Conservation (phyloP, 2,888 invertebrate species). For the Campoplex nolae region DNA sequence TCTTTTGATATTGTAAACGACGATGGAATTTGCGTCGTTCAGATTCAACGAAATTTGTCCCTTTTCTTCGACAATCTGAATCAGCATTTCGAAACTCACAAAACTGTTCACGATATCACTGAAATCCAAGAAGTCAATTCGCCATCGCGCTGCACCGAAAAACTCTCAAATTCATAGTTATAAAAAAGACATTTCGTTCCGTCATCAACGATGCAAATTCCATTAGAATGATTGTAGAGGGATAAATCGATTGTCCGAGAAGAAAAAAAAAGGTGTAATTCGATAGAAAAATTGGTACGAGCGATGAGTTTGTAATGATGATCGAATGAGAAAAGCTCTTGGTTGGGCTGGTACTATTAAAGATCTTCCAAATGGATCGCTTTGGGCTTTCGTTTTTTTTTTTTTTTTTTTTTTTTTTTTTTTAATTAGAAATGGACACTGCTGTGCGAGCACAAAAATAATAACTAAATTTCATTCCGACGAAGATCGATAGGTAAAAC, state of each 20-base stretch:
- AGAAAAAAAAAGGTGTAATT: conserved; percentile 15
- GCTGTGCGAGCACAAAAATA: conserved; percentile 59
- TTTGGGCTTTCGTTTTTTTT: conserved; percentile 57
- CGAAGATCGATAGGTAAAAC: conserved; percentile 35
- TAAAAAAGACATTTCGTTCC: neutral
- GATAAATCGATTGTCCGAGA: conserved; percentile 29
- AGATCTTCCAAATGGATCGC: conserved; percentile 67
- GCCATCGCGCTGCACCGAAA: neutral
- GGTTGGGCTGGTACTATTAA: conserved; percentile 58
- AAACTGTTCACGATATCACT: neutral
- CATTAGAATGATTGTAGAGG: conserved; percentile 56
- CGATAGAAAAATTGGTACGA: conserved; percentile 37
- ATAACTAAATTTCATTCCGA: conserved; percentile 62
- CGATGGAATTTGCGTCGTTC: conserved; percentile 1
- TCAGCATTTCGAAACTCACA: neutral
- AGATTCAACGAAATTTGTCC: neutral
- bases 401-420: too few species aligned
- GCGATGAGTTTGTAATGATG: conserved; percentile 72
- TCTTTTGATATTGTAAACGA: neutral
- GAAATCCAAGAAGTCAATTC: neutral
- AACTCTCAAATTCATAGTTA: neutral
- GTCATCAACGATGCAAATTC: conserved; percentile 31
- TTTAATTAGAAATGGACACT: conserved; percentile 68
- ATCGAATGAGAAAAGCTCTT: conserved; percentile 64
- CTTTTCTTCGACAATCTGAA: neutral